These are phyloP conservation scores for Falco columbarius DNA, from an alignment of 2,797 vertebrate genomes.

Conservation along the genomic window DNA sequence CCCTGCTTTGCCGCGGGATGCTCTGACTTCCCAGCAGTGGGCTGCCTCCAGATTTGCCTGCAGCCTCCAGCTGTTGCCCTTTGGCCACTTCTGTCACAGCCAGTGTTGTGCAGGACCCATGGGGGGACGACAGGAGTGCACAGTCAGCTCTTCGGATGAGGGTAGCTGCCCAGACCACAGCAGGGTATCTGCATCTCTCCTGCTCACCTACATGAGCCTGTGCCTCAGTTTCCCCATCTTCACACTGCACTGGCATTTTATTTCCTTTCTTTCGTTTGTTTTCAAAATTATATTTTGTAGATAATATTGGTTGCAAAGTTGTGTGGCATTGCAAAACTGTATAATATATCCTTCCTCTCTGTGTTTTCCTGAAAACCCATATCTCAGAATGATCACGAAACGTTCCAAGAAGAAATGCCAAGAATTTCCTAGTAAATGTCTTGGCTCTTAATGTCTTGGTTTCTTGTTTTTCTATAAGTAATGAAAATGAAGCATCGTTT, in stretches of 20 bases:
- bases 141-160: rapidly evolving
- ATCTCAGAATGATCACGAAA: background rate
- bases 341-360: background rate
- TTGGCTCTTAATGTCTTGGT: background rate
- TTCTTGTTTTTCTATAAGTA: constrained; percentile 14
- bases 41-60: background rate
- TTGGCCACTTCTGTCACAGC: background rate
- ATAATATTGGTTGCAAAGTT: background rate
- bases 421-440: constrained; percentile 9
- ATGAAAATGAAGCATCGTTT: constrained; percentile 3
- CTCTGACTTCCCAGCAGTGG: rapidly evolving
- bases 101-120: rapidly evolving
- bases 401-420: constrained; percentile 6
- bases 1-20: background rate
- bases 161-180: rapidly evolving
- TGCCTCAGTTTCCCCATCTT: background rate
- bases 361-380: background rate
- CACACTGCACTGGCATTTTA: background rate
- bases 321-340: background rate
- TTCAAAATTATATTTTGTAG: background rate
- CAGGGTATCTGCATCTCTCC: background rate
- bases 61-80: background rate
- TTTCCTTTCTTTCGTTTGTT: background rate
- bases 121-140: too few relatives aligned
- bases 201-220: rapidly evolving